A percentile compares a stretch with the other conserved stretches of the same genome.
These are phyloP conservation scores for Caenorhabditis sp. DNA, from an alignment of 2,888 invertebrate species.

Conservation along the genomic window DNA sequence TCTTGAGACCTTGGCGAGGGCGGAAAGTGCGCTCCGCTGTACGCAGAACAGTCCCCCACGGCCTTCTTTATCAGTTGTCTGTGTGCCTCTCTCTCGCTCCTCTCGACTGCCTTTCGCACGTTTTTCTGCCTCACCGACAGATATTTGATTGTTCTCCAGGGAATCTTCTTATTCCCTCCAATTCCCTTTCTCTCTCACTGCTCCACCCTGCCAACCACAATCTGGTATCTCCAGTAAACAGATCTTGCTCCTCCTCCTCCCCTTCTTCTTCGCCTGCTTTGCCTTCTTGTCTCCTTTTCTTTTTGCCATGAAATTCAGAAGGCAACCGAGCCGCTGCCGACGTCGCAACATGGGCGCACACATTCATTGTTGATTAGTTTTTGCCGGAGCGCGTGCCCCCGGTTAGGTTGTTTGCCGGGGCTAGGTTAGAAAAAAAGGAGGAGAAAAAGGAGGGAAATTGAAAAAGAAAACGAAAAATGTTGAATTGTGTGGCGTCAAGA, in stretches of 20 bases:
- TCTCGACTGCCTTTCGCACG: conserved; percentile 18
- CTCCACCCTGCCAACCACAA: background rate
- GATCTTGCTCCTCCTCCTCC: no score
- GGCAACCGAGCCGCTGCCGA: conserved; percentile 3
- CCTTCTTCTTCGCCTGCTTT: no score
- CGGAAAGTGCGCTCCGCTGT: conserved; percentile 22
- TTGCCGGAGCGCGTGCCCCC: conserved; percentile 5
- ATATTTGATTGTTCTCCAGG: conserved; percentile 34
- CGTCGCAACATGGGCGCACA: background rate
- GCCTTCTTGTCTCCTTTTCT: background rate
- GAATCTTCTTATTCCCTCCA: conserved; percentile 12
- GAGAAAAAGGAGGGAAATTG: conserved; percentile 3
- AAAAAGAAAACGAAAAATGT: conserved; percentile 30
- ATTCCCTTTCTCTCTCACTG: background rate
- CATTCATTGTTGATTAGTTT: conserved; percentile 60
- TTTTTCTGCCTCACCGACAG: conserved; percentile 10
- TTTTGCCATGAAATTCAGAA: conserved; percentile 34
- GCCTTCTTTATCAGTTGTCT: conserved; percentile 26
- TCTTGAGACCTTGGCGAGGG: conserved; percentile 10
- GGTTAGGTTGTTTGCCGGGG: conserved; percentile 28
- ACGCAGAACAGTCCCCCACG: conserved; percentile 4
- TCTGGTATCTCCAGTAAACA: background rate
- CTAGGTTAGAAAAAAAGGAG: conserved; percentile 3
- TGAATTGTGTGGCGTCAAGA: conserved; percentile 7
- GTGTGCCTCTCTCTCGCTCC: conserved; percentile 4